Evolutionary conservation across 1,140 invertebrate genomes (phyloP), one percentile per base, ranked within the genome.

Genomic region (Cydia strobilella): DNA sequence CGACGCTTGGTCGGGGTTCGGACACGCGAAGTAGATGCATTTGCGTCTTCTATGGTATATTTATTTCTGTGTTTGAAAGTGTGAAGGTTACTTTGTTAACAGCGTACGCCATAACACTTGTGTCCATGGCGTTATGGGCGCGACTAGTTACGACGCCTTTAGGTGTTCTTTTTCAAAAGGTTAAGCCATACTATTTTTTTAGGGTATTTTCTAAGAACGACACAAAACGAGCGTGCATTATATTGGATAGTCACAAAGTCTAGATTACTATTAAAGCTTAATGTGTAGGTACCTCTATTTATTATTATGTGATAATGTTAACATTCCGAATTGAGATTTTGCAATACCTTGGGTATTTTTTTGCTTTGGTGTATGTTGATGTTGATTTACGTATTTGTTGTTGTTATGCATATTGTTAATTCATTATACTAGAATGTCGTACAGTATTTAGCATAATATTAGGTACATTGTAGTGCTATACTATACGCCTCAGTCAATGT

Each of bases 291-390:
- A 35, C 27, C 31, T 15, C 27, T 35, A 35, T 69, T 18, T 69
- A 39, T 63, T 63, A 63, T 35, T 18, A 66, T 31, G 65, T 69
- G 65, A 69, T 69, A 69, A 39, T 69, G 12, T 66, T 69, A 69
- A 69, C 65, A 69, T 69, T 69, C 65, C 65, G 20, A 59, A 59
- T 69, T 39, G 27, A 12, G 65, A 69, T 59, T 23, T 23, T 23
- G 20, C 65, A 18, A 35, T 69, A 69, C 65, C 27, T 69, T 69
- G 31, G 27, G 65, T 69, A 69, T 35, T 35, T 69, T 31, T 69
- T 69, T 69, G 31, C 31, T 69, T 69, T 69, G 65, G 15, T 69
- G 51, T 66, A 66, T 66, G 25, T 31, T 66, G 12, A 66, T 66
- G 25, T 31, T 66, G 12, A 35, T 25, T 39, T 35, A 20, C 2